These are phyloP conservation scores for Noctuana brunneofusca DNA, from an alignment of 2,888 invertebrate species.

Conservation along the genomic window DNA sequence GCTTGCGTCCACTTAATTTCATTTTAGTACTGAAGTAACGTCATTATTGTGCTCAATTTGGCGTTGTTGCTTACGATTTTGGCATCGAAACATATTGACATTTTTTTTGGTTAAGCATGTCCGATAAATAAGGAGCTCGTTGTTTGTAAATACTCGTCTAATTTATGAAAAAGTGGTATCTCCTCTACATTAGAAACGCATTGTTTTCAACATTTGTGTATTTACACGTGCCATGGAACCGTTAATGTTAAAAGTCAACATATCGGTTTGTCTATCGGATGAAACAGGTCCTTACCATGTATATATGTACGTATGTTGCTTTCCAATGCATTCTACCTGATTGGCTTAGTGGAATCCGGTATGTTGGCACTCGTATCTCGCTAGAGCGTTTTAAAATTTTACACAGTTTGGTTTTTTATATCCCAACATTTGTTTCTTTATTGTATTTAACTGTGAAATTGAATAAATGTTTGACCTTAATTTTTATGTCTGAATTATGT, in stretches of 20 bases:
- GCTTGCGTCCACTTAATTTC: conserved; percentile 25
- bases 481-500: background rate
- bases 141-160: background rate
- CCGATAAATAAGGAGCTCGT: background rate
- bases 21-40: conserved; percentile 35
- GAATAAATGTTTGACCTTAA: background rate
- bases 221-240: conserved; percentile 47
- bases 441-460: conserved; percentile 39
- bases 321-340: conserved; percentile 64
- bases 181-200: background rate
- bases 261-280: conserved; percentile 50
- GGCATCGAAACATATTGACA: conserved; percentile 47
- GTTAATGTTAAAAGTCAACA: conserved; percentile 62
- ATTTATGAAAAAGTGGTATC: background rate
- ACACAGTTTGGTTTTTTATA: conserved; percentile 21
- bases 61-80: conserved; percentile 50
- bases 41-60: conserved; percentile 47
- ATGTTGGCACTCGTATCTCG: conserved; percentile 26
- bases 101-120: conserved; percentile 34
- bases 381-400: conserved; percentile 39
- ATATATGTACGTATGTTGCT: conserved; percentile 51
- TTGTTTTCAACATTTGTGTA: background rate
- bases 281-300: conserved; percentile 59
- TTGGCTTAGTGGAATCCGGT: conserved; percentile 57
- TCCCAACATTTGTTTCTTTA: conserved; percentile 5